Conservation (phyloP, 2,113 vertebrate species). For the Brienomyrus longianalis region DNA sequence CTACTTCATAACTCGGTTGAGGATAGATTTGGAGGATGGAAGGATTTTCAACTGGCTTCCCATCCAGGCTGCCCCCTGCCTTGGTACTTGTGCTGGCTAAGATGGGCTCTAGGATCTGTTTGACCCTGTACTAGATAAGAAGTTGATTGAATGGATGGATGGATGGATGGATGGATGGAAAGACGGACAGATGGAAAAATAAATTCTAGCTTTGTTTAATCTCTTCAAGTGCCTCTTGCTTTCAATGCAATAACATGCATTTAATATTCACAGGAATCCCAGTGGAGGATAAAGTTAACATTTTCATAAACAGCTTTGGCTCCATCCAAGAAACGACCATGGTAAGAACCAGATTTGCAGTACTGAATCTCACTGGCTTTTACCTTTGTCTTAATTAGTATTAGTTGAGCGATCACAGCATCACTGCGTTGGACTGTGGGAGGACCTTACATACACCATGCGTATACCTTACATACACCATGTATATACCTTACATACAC, state of each 20-base stretch:
- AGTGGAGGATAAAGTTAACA: slow-evolving; percentile 90
- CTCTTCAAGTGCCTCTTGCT: neutral
- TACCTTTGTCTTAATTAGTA: neutral
- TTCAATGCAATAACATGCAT: slow-evolving; percentile 13
- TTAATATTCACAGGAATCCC: slow-evolving; percentile 74
- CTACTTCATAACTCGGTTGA: neutral
- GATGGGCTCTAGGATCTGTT: neutral
- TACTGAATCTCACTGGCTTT: neutral
- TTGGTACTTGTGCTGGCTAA: neutral
- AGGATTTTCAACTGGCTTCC: neutral
- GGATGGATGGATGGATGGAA: too few relatives aligned
- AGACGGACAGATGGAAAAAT: neutral
- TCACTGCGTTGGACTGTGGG: neutral
- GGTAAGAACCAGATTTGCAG: slow-evolving; percentile 61
- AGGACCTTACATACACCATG: too few relatives aligned
- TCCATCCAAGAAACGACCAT: slow-evolving; percentile 96
- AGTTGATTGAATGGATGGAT: neutral
- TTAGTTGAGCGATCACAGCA: neutral
- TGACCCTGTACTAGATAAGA: neutral
- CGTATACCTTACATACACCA: too few relatives aligned
- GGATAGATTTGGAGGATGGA: neutral
- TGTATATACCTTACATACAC: too few relatives aligned
- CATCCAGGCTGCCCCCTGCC: neutral
- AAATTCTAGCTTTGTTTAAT: neutral
- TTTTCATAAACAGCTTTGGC: slow-evolving; percentile 98